Base-by-base conservation (phyloP, 2,888 invertebrate species). In the Rhaphigaster nebulosa region DNA sequence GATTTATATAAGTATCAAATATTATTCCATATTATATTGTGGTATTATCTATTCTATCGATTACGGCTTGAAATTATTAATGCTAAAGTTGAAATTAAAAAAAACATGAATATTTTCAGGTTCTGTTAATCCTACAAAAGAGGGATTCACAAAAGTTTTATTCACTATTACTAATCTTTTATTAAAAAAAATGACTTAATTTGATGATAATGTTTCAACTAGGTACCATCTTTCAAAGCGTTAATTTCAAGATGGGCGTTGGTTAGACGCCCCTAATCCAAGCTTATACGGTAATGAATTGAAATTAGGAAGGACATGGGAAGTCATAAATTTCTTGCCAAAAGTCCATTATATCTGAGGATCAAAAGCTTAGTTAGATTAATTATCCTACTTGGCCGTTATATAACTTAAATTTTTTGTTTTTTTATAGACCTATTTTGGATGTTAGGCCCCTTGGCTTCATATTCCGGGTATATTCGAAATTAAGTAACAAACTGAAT, bases 361-460 rank as follows among this genome's bases (percentile, higher is more conserved):
- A 76, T 76, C 70, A 76, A 38, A 38, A 76, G 70, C 34, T 76
- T 76, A 76, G 70, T 76, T 23, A 76, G 34, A 76, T 76, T 76
- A 76, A 76, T 76, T 20, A 20, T 76, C 38, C 38, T 38, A 38
- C 70, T 34, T 76, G 34, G 70, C 0, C 34, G 20, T 76, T 38
- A 38, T 76, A 65, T 65, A 10, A 65, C 29, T 29, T n/a, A 65
- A n/a, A 56, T n/a, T n/a, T n/a, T n/a, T n/a, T n/a, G n/a, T n/a
- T n/a, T n/a, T n/a, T n/a, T n/a, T n/a, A n/a, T n/a, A n/a, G n/a
- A n/a, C n/a, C n/a, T n/a, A n/a, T n/a, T n/a, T n/a, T n/a, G n/a
- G n/a, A n/a, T n/a, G n/a, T n/a, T n/a, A n/a, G n/a, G n/a, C n/a
- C n/a, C n/a, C n/a, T n/a, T n/a, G n/a, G n/a, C n/a, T n/a, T n/a